Conservation (phyloP, 2,113 vertebrate genomes). For the Ahaetulla prasina region DNA sequence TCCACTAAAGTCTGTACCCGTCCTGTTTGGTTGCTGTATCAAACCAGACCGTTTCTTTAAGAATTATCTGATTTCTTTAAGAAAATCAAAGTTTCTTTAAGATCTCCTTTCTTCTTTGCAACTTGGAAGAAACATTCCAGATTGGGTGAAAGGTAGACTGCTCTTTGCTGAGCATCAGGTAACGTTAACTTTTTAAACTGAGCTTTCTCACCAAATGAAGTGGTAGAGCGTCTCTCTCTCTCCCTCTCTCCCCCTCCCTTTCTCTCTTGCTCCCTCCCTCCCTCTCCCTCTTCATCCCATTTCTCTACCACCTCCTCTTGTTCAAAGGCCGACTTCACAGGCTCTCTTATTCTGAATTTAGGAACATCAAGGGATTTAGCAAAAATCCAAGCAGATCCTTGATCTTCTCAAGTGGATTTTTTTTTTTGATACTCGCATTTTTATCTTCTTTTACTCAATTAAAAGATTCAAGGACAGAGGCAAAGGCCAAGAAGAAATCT, state of each 20-base stretch:
- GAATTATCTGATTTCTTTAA: too few species aligned
- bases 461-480: neutral
- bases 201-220: slow-evolving; percentile 8
- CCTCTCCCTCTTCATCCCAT: neutral
- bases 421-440: neutral
- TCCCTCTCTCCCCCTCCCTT: too few species aligned
- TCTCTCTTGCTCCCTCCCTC: too few species aligned
- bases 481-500: neutral
- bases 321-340: neutral
- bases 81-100: neutral
- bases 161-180: too few species aligned
- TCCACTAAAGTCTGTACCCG: neutral
- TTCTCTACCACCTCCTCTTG: neutral
- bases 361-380: slow-evolving; percentile 8
- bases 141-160: neutral
- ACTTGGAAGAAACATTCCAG: neutral
- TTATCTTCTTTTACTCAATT: neutral
- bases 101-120: neutral
- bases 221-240: too few species aligned
- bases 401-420: neutral
- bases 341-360: neutral
- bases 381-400: neutral
- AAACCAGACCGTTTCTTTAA: neutral
- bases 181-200: neutral
- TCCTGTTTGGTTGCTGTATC: neutral